phyloP scores from a whole-genome alignment of 2,797 vertebrate genomes.

The Sebastes flavidus region DNA sequence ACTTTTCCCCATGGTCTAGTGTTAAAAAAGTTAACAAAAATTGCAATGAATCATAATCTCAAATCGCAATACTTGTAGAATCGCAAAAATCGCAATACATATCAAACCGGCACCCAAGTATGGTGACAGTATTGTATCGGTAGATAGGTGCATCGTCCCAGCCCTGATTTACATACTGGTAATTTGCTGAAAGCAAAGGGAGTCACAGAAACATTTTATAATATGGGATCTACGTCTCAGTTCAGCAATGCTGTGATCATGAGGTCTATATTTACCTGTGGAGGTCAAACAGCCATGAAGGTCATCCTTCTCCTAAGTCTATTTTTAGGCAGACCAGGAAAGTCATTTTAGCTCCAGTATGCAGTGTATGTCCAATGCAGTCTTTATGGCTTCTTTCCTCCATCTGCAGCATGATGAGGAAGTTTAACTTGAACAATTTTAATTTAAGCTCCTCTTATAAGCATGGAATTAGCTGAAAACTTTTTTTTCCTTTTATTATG shows the following conservation, averaged over 20 bases:
- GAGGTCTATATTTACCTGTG: slow-evolving; percentile 9
- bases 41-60: too few relatives aligned
- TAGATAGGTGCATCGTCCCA: too few relatives aligned
- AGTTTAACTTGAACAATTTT: background rate
- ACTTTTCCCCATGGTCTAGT: too few relatives aligned
- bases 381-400: background rate
- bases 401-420: background rate
- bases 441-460: slow-evolving; percentile 6
- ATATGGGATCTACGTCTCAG: background rate
- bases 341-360: background rate
- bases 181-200: background rate
- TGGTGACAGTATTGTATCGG: too few relatives aligned
- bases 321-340: background rate
- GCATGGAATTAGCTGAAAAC: slow-evolving; percentile 20
- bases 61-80: too few relatives aligned
- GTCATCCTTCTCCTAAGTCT: slow-evolving; percentile 2
- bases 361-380: background rate
- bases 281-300: slow-evolving; percentile 29
- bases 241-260: background rate
- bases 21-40: too few relatives aligned
- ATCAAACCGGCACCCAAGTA: too few relatives aligned
- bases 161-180: background rate
- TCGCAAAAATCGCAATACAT: too few relatives aligned
- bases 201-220: slow-evolving; percentile 12
- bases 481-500: background rate